A percentile compares a stretch with the other conserved stretches of the same genome.
phyloP scores from a whole-genome alignment of 2,888 invertebrate genomes.

The Nebria salina region DNA sequence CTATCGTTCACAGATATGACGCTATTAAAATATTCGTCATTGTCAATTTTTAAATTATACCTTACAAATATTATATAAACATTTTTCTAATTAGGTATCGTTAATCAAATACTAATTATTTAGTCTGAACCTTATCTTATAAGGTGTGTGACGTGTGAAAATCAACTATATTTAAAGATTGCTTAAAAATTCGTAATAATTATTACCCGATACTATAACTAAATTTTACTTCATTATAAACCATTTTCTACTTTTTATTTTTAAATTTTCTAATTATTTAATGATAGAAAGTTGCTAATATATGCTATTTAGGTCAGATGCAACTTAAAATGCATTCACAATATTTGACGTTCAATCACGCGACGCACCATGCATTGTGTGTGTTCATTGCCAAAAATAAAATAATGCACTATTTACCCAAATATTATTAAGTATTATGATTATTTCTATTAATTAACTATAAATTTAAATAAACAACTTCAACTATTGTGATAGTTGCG shows the following conservation, averaged over 20 bases:
- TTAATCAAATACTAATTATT: not conserved
- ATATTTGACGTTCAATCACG: not conserved
- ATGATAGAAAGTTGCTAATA: constrained; percentile 34
- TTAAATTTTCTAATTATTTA: constrained; percentile 21
- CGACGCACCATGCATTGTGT: not conserved
- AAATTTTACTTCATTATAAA: too few species aligned
- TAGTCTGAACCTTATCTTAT: not conserved
- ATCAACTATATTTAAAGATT: too few species aligned
- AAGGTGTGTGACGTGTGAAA: not conserved
- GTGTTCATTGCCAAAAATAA: not conserved
- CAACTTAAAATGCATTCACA: constrained; percentile 15
- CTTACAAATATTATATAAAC: not conserved
- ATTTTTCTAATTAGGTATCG: constrained; percentile 9
- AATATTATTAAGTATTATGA: not conserved
- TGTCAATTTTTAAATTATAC: not conserved
- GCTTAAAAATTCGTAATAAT: too few species aligned
- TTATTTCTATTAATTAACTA: not conserved
- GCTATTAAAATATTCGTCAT: not conserved
- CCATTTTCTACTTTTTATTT: not conserved
- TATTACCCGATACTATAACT: too few species aligned
- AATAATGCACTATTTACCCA: not conserved
- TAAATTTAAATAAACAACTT: not conserved
- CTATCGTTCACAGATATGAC: not conserved
- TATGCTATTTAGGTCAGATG: constrained; percentile 42
- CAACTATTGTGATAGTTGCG: not conserved